These are phyloP conservation scores for Volucella zonaria DNA, from an alignment of 2,888 invertebrate species.

Conservation along the genomic window DNA sequence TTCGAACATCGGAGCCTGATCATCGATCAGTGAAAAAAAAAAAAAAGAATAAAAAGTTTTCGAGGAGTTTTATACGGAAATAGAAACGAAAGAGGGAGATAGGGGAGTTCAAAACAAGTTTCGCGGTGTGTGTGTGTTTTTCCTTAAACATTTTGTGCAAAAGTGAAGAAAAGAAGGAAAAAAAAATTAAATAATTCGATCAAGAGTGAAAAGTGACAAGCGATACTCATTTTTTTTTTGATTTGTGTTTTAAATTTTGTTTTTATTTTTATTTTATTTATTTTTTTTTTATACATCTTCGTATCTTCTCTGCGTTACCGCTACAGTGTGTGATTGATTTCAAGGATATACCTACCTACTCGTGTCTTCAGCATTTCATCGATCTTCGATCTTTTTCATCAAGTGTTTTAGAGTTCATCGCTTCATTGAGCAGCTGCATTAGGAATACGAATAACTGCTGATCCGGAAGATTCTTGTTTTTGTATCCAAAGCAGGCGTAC, in stretches of 20 bases:
- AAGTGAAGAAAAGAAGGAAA: slow-evolving; percentile 30
- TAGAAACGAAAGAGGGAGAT: slow-evolving; percentile 24
- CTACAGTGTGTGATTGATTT: slow-evolving; percentile 69
- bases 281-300: slow-evolving; percentile 17
- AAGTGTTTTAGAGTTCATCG: slow-evolving; percentile 25
- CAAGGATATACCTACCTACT: slow-evolving; percentile 7
- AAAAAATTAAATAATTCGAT: slow-evolving; percentile 1
- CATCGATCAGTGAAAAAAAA: slow-evolving; percentile 67
- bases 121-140: slow-evolving; percentile 29
- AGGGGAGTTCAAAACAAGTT: slow-evolving; percentile 63
- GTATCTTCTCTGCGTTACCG: slow-evolving; percentile 67
- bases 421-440: slow-evolving; percentile 41
- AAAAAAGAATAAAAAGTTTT: neutral
- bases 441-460: slow-evolving; percentile 53
- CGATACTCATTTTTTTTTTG: slow-evolving; percentile 3
- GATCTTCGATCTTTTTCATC: neutral
- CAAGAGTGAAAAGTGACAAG: slow-evolving; percentile 51
- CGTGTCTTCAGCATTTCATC: neutral
- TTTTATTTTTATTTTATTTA: slow-evolving; percentile 45
- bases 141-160: slow-evolving; percentile 37
- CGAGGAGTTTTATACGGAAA: slow-evolving; percentile 49
- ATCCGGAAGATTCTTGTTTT: slow-evolving; percentile 70
- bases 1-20: slow-evolving; percentile 41
- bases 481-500: slow-evolving; percentile 30
- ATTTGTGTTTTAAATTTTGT: slow-evolving; percentile 31